A percentile compares a stretch with the other conserved stretches of the same genome.
Conservation (phyloP, 1,140 invertebrate species). For the Cepaea nemoralis region DNA sequence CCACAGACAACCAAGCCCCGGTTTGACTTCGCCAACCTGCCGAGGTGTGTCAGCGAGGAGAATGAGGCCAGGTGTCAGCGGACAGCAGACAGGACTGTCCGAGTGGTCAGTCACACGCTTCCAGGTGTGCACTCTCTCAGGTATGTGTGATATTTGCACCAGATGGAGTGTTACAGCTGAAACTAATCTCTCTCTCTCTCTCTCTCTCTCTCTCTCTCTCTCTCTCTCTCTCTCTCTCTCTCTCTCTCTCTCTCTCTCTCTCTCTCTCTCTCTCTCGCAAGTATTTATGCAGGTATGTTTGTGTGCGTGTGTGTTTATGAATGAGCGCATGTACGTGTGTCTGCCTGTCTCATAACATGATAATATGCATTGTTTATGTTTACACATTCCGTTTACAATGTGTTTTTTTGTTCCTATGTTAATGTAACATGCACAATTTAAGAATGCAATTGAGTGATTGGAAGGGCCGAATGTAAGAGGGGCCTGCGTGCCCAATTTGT, state of each 20-base stretch:
- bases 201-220: neutral
- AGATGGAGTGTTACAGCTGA: neutral
- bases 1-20: neutral
- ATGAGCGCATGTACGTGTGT: too few species aligned
- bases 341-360: too few species aligned
- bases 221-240: neutral
- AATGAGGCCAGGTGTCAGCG: neutral
- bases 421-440: too few species aligned
- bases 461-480: too few species aligned
- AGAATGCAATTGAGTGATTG: too few species aligned
- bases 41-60: neutral
- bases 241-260: constrained; percentile 6
- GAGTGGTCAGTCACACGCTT: constrained; percentile 9
- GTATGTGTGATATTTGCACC: too few species aligned
- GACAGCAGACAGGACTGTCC: neutral
- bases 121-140: neutral
- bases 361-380: too few species aligned
- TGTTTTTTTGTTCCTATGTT: too few species aligned
- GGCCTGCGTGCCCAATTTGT: too few species aligned
- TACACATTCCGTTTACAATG: too few species aligned
- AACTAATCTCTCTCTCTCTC: neutral
- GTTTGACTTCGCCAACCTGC: constrained; percentile 30
- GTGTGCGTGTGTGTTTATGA: too few species aligned
- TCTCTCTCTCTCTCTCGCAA: neutral
- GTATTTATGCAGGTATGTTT: too few species aligned